Conservation (phyloP, 2,888 invertebrate species). For the Dicranocentrus wangi region DNA sequence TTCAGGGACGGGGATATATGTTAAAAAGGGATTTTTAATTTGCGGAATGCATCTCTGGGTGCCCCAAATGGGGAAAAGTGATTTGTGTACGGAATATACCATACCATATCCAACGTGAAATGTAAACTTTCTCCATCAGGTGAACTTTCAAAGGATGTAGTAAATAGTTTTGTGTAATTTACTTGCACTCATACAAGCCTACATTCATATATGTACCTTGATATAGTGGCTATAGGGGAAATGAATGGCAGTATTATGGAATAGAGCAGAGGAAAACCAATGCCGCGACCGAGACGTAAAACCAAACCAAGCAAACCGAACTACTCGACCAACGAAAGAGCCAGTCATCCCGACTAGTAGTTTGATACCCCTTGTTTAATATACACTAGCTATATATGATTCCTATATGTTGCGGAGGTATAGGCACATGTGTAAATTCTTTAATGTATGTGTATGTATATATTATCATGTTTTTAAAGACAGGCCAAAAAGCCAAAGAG, state of each 20-base stretch:
- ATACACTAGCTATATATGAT: background rate
- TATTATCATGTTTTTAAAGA: slow-evolving; percentile 16
- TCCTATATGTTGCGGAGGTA: too few species aligned
- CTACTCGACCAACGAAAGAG: slow-evolving; percentile 61
- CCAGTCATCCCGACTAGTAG: slow-evolving; percentile 12
- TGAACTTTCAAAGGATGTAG: background rate
- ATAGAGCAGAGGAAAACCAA: slow-evolving; percentile 41
- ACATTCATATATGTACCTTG: background rate
- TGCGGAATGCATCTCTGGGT: too few species aligned
- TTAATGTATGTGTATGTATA: background rate
- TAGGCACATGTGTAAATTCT: background rate
- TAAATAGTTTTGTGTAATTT: background rate
- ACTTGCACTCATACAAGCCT: too few species aligned
- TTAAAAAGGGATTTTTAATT: too few species aligned
- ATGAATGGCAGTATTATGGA: slow-evolving; percentile 14
- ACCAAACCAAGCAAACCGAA: slow-evolving; percentile 57
- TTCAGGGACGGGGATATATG: too few species aligned
- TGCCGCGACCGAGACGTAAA: slow-evolving; percentile 34
- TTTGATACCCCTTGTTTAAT: too few species aligned
- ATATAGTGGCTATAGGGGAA: background rate
- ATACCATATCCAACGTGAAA: too few species aligned
- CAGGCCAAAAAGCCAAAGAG: slow-evolving; percentile 33
- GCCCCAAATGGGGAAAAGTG: too few species aligned
- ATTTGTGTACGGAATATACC: too few species aligned
- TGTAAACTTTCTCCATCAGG: background rate